Evolutionary conservation across 2,113 vertebrate genomes (phyloP).

Genomic region (Crotalus helleri): DNA sequence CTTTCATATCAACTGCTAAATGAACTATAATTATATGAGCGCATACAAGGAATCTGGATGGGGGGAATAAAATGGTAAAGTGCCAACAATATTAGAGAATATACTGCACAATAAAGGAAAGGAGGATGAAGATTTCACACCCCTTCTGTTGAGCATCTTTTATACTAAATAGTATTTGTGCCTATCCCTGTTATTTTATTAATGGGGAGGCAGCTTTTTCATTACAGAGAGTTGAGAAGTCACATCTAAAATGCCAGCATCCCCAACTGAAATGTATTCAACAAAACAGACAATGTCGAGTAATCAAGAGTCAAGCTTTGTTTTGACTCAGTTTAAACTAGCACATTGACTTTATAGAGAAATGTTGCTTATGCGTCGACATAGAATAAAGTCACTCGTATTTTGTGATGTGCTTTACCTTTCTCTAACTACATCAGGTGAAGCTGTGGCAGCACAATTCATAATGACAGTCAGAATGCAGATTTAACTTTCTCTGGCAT

Average conservation of each 20-base stretch:
- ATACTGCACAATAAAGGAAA: background rate
- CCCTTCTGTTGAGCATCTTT: background rate
- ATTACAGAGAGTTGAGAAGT: background rate
- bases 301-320: background rate
- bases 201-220: background rate
- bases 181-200: background rate
- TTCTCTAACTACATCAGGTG: background rate
- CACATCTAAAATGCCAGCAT: background rate
- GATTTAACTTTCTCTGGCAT: background rate
- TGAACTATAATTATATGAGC: conserved; percentile 61
- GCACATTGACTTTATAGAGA: background rate
- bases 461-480: background rate
- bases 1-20: conserved; percentile 32
- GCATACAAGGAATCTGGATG: background rate
- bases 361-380: background rate
- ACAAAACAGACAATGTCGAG: background rate
- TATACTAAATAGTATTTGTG: background rate
- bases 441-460: background rate
- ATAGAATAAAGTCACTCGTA: background rate
- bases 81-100: background rate
- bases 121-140: background rate
- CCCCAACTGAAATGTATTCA: background rate
- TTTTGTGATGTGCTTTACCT: background rate
- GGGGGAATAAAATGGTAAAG: background rate
- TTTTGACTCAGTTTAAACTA: background rate